phyloP scores from a whole-genome alignment of 1,140 invertebrate species.

The Eciton burchellii region DNA sequence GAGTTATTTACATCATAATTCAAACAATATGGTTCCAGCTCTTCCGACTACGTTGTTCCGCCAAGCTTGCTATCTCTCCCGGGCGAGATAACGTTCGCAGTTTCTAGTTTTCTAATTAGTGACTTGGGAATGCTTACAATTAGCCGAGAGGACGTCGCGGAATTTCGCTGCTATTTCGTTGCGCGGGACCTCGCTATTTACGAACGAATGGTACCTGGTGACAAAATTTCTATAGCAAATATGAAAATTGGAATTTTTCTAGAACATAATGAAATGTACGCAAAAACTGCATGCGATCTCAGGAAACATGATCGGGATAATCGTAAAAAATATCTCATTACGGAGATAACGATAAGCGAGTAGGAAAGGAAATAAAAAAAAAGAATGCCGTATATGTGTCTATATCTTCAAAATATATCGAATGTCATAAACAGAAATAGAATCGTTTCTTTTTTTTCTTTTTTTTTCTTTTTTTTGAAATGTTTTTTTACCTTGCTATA shows the following conservation, averaged over 20 bases:
- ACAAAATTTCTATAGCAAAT: slow-evolving; percentile 7
- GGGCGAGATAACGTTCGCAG: slow-evolving; percentile 48
- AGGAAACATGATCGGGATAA: not conserved
- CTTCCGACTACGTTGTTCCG: slow-evolving; percentile 27
- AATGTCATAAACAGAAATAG: not conserved
- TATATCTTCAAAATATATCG: not conserved
- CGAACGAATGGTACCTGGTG: slow-evolving; percentile 3
- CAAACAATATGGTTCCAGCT: slow-evolving; percentile 53
- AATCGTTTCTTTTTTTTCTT: not conserved
- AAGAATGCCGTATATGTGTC: not conserved
- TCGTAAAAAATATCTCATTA: not conserved
- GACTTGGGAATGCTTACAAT: slow-evolving; percentile 59
- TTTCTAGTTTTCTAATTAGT: slow-evolving; percentile 64
- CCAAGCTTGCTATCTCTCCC: slow-evolving; percentile 38
- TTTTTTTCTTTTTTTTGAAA: not conserved
- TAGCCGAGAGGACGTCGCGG: slow-evolving; percentile 33
- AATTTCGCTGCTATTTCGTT: slow-evolving; percentile 16
- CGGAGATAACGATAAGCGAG: slow-evolving; percentile 1
- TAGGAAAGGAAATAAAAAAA: not conserved
- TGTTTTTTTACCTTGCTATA: not conserved
- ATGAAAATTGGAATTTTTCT: slow-evolving; percentile 5
- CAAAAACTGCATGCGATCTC: not conserved
- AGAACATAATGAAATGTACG: not conserved
- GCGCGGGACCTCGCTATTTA: slow-evolving; percentile 33
- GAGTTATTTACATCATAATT: slow-evolving; percentile 63